Evolutionary conservation across 1,140 invertebrate genomes (phyloP).

Genomic region (Leptinotarsa texana): DNA sequence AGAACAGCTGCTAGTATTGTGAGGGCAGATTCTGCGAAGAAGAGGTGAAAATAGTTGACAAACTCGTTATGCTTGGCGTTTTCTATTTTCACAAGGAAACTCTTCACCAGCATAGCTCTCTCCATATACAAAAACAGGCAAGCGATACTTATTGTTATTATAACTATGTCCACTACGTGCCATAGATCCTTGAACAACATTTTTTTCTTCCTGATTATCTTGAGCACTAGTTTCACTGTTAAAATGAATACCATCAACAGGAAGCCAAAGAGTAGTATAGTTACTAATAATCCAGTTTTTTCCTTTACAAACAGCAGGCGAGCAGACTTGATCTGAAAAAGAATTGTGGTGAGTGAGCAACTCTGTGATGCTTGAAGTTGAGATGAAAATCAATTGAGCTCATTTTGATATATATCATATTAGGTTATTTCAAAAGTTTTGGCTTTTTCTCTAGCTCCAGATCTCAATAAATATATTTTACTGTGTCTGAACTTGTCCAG

Average conservation of each 20-base stretch:
- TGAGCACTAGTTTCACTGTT: slow-evolving; percentile 11
- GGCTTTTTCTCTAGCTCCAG: too few relatives aligned
- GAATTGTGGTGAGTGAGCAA: too few relatives aligned
- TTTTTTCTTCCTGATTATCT: slow-evolving; percentile 14
- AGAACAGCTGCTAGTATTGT: slow-evolving; percentile 33
- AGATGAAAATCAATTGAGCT: too few relatives aligned
- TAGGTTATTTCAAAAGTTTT: too few relatives aligned
- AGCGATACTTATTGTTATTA: slow-evolving; percentile 33
- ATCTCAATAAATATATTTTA: too few relatives aligned
- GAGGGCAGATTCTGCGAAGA: slow-evolving; percentile 33
- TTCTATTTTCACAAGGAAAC: slow-evolving; percentile 30
- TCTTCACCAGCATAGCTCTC: slow-evolving; percentile 20
- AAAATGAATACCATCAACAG: slow-evolving; percentile 15
- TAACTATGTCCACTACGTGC: slow-evolving; percentile 30
- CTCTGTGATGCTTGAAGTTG: too few relatives aligned
- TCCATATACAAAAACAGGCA: slow-evolving; percentile 28
- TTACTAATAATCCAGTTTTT: slow-evolving; percentile 13
- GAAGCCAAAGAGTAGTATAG: slow-evolving; percentile 8
- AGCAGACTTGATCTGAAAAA: slow-evolving; percentile 16
- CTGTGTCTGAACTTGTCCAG: too few relatives aligned
- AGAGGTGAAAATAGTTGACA: slow-evolving; percentile 42
- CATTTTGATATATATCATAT: too few relatives aligned
- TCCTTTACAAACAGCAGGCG: slow-evolving; percentile 26
- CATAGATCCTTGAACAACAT: slow-evolving; percentile 26
- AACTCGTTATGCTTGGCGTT: slow-evolving; percentile 40